Evolutionary conservation across 1,140 invertebrate genomes (phyloP), one percentile per base, ranked within the genome.

Genomic region (Trichonephila clavipes): DNA sequence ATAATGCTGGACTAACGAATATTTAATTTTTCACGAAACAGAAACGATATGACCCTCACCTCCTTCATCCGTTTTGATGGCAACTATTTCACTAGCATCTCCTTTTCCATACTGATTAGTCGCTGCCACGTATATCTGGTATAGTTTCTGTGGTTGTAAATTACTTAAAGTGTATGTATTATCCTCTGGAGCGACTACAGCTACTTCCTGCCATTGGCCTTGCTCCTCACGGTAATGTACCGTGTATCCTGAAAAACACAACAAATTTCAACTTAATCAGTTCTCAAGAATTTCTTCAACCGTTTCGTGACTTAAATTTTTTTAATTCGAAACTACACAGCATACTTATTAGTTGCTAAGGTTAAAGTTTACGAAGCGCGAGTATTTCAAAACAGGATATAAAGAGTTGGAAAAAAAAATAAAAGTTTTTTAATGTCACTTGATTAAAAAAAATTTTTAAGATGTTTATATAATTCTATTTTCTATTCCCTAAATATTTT

Each of bases 131-230:
- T 94, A 94, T 16, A 95, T 93, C 88, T 94, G 93, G 91, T 95
- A 95, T 8, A 94, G 62, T 64, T 72, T 95, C 82, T 92, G 61
- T 62, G 66, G 81, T 44, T 77, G 87, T 19, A 94, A n/a, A 19
- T 82, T 92, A 44, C 61, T 82, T 64, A 93, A 34, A 40, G 93
- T 90, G 94, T 90, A 86, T 24, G 93, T 92, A 64, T 94, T 90
- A 81, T 94, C 94, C 64, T 94, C 94, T 4, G 92, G 83, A 21
- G 94, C 88, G 1, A 90, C 86, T 7, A 95, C 83, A 1, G 95
- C 92, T 8, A 95, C 91, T 86, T 95, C 94, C n/a, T 90, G 94
- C 95, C 95, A 95, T 69, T 90, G 88, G 4, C 88, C 90, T 69
- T 94, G 92, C 14, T 92, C 94, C 44, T 95, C 95, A 2, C 94